Base-by-base conservation (phyloP, 2,113 vertebrate species). In the Empidonax traillii region DNA sequence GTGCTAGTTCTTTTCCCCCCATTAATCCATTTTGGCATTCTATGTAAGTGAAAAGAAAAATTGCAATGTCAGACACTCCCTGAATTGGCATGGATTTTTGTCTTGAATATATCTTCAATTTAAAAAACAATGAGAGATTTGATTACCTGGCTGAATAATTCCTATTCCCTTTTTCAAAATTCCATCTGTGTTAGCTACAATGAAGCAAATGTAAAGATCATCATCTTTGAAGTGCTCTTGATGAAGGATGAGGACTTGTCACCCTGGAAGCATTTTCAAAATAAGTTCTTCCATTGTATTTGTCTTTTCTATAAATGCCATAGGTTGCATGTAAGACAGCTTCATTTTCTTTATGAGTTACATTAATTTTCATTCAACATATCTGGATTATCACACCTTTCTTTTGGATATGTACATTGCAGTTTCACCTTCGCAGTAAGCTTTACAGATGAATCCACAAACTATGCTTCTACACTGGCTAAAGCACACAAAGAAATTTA, bases 391-490 rank as follows among this genome's bases (percentile, higher is more conserved):
- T 92, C 25, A 43, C 91, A 4, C 94, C 89, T 15, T 14, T 81
- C 97, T 98, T 7, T 19, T 18, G 98, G 98, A 55, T 98, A 98
- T 59, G 96, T 72, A 63, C 98, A 99, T 35, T 98, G 92, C 39
- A 99, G 97, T 20, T 98, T 96, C 98, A 98, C 98, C 39, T 97
- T 98, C 76, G 98, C 96, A 53, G 97, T 96, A 77, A 99, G 97
- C 9, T 80, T 97, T 59, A 99, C 91, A 9, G 90, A 96, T 10
- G 97, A 95, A 88, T 98, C 96, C 55, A 73, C 83, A 41, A 97
- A 78, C 53, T 77, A 92, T 93, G 98, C 89, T 95, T 96, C 94
- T 18, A 94, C 66, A 0, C 85, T 82, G 61, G 76, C 98, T 98
- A 95, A 92, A 97, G 87, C 5, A 85, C 3, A 95, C 11, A 77